Evolutionary conservation across 2,113 vertebrate genomes (phyloP).

Genomic region (Hypomesus transpacificus): DNA sequence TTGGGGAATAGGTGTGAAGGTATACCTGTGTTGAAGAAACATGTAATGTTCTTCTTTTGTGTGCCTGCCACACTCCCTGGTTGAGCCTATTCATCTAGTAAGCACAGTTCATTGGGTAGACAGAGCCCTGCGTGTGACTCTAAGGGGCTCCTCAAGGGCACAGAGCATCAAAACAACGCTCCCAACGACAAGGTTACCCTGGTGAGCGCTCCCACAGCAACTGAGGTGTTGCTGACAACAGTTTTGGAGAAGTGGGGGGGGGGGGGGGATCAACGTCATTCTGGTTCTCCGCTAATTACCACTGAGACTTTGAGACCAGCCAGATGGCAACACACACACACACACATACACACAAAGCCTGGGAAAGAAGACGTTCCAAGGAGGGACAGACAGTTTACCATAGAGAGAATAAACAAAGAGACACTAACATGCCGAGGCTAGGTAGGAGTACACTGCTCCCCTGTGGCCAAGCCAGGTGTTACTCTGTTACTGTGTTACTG

Average conservation of each 20-base stretch:
- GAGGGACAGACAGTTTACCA: constrained; percentile 29
- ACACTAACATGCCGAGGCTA: constrained; percentile 16
- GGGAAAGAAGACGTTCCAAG: background rate
- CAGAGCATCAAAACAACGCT: constrained; percentile 30
- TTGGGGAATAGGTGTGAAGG: background rate
- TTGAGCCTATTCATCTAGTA: constrained; percentile 44
- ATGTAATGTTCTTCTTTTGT: constrained; percentile 31
- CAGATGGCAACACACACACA: constrained; percentile 43
- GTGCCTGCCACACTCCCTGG: constrained; percentile 34
- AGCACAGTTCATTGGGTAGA: constrained; percentile 26
- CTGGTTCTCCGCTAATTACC: constrained; percentile 42
- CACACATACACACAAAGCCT: background rate
- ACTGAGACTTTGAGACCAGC: constrained; percentile 14
- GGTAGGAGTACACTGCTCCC: constrained; percentile 8
- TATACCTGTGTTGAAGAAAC: constrained; percentile 31
- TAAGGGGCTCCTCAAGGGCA: constrained; percentile 20
- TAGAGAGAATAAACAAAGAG: constrained; percentile 37
- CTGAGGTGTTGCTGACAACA: constrained; percentile 10
- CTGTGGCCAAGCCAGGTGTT: constrained; percentile 42
- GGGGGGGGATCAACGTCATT: constrained; percentile 14
- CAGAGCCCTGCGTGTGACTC: constrained; percentile 2
- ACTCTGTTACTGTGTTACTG: background rate
- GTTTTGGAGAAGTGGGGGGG: background rate
- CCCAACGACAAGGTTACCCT: constrained; percentile 30
- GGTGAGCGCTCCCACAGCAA: constrained; percentile 28